These are phyloP conservation scores for Drosophila bocki DNA, from an alignment of 1,140 invertebrate genomes.

Conservation along the genomic window DNA sequence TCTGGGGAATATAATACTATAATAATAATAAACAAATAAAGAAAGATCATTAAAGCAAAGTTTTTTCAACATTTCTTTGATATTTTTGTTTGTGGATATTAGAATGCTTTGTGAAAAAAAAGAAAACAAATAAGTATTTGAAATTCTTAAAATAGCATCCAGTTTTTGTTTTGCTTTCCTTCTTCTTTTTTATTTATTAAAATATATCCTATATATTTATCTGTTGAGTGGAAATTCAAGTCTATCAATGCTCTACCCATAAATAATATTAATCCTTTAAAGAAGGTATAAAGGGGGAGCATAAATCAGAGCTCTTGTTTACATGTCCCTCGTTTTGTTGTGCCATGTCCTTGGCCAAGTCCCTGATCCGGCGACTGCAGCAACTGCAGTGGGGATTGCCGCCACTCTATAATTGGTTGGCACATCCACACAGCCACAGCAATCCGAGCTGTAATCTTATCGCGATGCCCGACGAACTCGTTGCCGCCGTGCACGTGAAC, in stretches of 20 bases:
- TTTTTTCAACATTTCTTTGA: neutral
- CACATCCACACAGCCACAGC: neutral
- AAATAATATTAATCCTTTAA: neutral
- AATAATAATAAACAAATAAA: neutral
- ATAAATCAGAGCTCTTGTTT: constrained; percentile 1
- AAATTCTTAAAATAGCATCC: constrained; percentile 5
- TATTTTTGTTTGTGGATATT: constrained; percentile 1
- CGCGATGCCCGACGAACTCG: constrained; percentile 27
- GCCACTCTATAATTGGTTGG: constrained; percentile 22
- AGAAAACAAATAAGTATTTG: constrained; percentile 1
- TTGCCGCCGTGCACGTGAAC: constrained; percentile 46
- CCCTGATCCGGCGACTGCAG: constrained; percentile 12
- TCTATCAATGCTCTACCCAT: neutral
- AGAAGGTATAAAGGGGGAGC: neutral
- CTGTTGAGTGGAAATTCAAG: neutral
- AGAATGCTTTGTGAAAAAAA: neutral
- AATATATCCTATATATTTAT: neutral
- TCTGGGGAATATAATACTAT: neutral
- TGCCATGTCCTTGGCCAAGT: constrained; percentile 5
- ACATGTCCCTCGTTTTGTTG: neutral
- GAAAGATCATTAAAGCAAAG: neutral
- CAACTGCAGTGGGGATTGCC: neutral
- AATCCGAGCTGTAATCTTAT: constrained; percentile 43
- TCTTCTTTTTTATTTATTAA: neutral
- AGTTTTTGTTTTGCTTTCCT: constrained; percentile 2